Conservation (phyloP, 2,113 vertebrate species). For the Drymodes brunneopygia region DNA sequence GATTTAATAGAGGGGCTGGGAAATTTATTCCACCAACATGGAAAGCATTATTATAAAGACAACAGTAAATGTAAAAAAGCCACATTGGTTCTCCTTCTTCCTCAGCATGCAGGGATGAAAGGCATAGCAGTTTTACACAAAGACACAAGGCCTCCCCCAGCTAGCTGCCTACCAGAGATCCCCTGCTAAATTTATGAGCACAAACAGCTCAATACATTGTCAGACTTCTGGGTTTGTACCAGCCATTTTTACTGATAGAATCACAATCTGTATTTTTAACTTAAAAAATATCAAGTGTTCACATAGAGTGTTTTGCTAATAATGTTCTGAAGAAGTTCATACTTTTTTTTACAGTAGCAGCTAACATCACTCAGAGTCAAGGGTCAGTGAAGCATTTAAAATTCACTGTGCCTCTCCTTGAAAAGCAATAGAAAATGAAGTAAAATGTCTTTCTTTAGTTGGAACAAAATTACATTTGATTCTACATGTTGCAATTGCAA, state of each 20-base stretch:
- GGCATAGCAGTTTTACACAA: neutral
- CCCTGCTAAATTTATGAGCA: neutral
- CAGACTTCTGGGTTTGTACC: neutral
- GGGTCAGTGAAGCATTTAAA: neutral
- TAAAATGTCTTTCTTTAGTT: neutral
- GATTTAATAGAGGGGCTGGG: neutral
- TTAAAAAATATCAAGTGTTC: neutral
- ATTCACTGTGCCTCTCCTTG: neutral
- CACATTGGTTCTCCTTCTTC: neutral
- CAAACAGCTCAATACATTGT: neutral
- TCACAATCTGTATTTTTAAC: neutral
- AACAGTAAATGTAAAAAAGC: neutral
- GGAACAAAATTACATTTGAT: conserved; percentile 20
- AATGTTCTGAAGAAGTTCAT: neutral
- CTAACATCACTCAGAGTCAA: neutral
- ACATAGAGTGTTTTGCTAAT: neutral
- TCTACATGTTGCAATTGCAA: neutral
- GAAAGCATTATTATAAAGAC: neutral
- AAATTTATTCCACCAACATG: neutral
- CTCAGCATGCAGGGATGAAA: neutral
- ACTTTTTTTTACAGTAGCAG: neutral
- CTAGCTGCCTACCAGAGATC: neutral
- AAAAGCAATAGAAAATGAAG: neutral
- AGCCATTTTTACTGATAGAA: neutral
- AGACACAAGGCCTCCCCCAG: neutral